Evolutionary conservation across 2,113 vertebrate genomes (phyloP).

Genomic region (Coreoperca whiteheadi): DNA sequence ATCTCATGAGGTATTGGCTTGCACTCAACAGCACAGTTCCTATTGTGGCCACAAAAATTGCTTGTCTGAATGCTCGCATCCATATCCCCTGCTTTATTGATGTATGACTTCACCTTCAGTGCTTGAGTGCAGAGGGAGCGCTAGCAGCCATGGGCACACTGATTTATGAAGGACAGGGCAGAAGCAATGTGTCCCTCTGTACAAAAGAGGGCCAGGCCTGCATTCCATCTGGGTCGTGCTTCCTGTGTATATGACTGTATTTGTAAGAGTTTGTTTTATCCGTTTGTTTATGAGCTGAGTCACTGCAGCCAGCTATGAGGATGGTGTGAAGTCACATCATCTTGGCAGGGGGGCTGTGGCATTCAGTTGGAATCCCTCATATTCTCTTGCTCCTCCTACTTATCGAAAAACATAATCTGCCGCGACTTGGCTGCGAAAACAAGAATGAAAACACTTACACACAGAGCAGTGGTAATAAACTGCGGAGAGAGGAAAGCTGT

Average conservation of each 20-base stretch:
- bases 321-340: constrained; percentile 70
- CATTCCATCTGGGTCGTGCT: constrained; percentile 70
- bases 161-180: constrained; percentile 66
- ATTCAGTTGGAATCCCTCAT: constrained; percentile 55
- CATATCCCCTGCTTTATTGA: constrained; percentile 54
- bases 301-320: constrained; percentile 63
- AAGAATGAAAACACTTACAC: constrained; percentile 52
- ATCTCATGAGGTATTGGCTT: constrained; percentile 14
- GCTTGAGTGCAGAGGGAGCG: constrained; percentile 35
- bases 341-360: constrained; percentile 36
- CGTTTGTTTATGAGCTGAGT: constrained; percentile 72
- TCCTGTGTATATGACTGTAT: constrained; percentile 54
- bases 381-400: constrained; percentile 49
- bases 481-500: constrained; percentile 52
- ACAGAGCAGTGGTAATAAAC: constrained; percentile 38
- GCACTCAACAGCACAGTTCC: constrained; percentile 20
- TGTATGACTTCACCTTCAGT: constrained; percentile 66
- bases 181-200: constrained; percentile 50
- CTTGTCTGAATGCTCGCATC: constrained; percentile 26
- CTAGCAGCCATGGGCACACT: constrained; percentile 51
- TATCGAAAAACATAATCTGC: constrained; percentile 56
- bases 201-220: constrained; percentile 41
- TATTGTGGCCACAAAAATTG: constrained; percentile 30
- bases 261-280: constrained; percentile 52
- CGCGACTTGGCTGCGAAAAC: constrained; percentile 45